Conservation (phyloP, 1,140 invertebrate genomes). For the Zaprionus inermis region DNA sequence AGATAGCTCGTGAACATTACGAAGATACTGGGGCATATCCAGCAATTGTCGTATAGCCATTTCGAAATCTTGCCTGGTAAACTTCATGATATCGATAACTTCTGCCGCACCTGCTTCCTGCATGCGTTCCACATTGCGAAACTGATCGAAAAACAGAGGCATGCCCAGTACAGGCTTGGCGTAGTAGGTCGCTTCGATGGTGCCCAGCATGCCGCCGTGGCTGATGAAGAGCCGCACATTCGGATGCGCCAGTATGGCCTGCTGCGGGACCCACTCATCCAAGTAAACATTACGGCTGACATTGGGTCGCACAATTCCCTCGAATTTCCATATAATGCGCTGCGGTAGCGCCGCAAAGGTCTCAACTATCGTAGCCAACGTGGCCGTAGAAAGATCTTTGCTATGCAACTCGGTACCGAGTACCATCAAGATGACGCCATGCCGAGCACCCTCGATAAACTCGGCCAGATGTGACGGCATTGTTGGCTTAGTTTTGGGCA, state of each 20-base stretch:
- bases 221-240: slow-evolving; percentile 89
- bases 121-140: slow-evolving; percentile 85
- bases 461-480: slow-evolving; percentile 83
- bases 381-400: slow-evolving; percentile 84
- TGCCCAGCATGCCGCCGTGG: slow-evolving; percentile 89
- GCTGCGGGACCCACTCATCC: slow-evolving; percentile 88
- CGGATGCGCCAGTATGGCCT: slow-evolving; percentile 88
- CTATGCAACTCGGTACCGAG: slow-evolving; percentile 86
- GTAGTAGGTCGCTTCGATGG: slow-evolving; percentile 89
- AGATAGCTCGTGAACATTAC: slow-evolving; percentile 85
- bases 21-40: slow-evolving; percentile 52
- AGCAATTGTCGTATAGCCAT: slow-evolving; percentile 48
- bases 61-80: slow-evolving; percentile 34
- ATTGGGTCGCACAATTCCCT: slow-evolving; percentile 85
- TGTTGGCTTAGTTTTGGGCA: slow-evolving; percentile 83
- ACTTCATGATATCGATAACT: slow-evolving; percentile 42
- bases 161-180: slow-evolving; percentile 89
- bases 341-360: slow-evolving; percentile 86
- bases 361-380: slow-evolving; percentile 85
- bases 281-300: slow-evolving; percentile 87
- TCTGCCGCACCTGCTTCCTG: slow-evolving; percentile 84
- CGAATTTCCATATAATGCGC: slow-evolving; percentile 89
- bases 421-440: slow-evolving; percentile 87
- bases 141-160: slow-evolving; percentile 88
- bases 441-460: slow-evolving; percentile 85